A percentile compares a stretch with the other conserved stretches of the same genome.
Conservation (phyloP, 2,113 vertebrate genomes). For the Cyprinodon brontotheroides region DNA sequence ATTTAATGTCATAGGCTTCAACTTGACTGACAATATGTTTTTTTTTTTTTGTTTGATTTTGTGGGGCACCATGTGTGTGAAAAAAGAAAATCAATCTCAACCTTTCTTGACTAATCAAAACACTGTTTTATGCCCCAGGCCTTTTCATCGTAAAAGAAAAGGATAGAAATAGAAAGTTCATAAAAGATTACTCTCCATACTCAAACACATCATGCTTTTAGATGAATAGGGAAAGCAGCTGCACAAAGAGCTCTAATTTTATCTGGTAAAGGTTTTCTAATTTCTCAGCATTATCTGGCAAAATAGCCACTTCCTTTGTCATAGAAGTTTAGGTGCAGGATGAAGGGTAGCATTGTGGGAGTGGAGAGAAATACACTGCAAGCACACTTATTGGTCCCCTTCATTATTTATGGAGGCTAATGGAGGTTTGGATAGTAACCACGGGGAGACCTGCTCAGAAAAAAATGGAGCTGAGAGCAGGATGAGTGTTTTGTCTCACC, state of each 20-base stretch:
- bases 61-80: neutral
- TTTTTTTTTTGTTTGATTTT: no score
- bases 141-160: constrained; percentile 34
- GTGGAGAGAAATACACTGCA: constrained; percentile 29
- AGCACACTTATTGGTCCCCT: constrained; percentile 61
- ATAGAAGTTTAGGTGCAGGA: constrained; percentile 33
- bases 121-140: constrained; percentile 16
- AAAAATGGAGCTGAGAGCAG: constrained; percentile 49
- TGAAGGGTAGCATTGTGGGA: neutral
- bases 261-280: constrained; percentile 26
- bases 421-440: constrained; percentile 66
- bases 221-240: constrained; percentile 24
- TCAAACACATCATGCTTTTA: constrained; percentile 17
- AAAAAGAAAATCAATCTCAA: constrained; percentile 21
- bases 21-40: neutral
- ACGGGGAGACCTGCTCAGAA: constrained; percentile 48
- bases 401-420: constrained; percentile 74
- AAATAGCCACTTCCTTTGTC: constrained; percentile 33
- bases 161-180: constrained; percentile 31
- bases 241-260: constrained; percentile 35
- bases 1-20: neutral
- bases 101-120: constrained; percentile 34
- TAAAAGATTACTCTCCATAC: constrained; percentile 36
- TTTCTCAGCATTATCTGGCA: constrained; percentile 35
- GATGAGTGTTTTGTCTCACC: constrained; percentile 59